Evolutionary conservation across 1,140 invertebrate genomes (phyloP).

Genomic region (Colletes gigas): DNA sequence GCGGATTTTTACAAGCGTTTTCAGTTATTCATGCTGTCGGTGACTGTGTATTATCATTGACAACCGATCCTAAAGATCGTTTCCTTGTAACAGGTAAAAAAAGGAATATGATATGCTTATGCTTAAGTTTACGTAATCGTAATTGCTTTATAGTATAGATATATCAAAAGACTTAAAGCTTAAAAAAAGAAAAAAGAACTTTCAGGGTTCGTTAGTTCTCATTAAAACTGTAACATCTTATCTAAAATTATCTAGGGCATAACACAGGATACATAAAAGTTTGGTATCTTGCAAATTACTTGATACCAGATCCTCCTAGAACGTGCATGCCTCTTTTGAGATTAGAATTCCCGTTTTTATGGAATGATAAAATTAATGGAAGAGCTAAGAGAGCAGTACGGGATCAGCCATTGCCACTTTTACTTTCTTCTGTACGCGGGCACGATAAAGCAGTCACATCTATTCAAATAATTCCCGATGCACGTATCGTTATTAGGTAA

Average conservation of each 20-base stretch:
- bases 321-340: slow-evolving; percentile 83
- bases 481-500: slow-evolving; percentile 84
- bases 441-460: slow-evolving; percentile 68
- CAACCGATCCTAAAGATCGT: slow-evolving; percentile 84
- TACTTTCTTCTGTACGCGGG: slow-evolving; percentile 79
- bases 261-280: slow-evolving; percentile 87
- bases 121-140: background rate
- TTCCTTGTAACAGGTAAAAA: slow-evolving; percentile 84
- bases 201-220: background rate
- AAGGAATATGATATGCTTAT: background rate
- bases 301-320: slow-evolving; percentile 57
- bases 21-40: slow-evolving; percentile 84
- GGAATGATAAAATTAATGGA: slow-evolving; percentile 83
- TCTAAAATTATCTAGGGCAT: slow-evolving; percentile 76
- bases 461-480: slow-evolving; percentile 69
- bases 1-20: slow-evolving; percentile 85
- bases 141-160: background rate
- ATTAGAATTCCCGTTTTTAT: slow-evolving; percentile 87
- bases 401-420: slow-evolving; percentile 83
- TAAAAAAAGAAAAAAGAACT: background rate
- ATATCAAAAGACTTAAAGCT: background rate
- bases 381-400: slow-evolving; percentile 84
- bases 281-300: slow-evolving; percentile 86
- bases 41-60: slow-evolving; percentile 85
- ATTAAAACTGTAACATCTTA: background rate